Conservation (phyloP, 2,888 invertebrate species). For the Mylabris sibirica region DNA sequence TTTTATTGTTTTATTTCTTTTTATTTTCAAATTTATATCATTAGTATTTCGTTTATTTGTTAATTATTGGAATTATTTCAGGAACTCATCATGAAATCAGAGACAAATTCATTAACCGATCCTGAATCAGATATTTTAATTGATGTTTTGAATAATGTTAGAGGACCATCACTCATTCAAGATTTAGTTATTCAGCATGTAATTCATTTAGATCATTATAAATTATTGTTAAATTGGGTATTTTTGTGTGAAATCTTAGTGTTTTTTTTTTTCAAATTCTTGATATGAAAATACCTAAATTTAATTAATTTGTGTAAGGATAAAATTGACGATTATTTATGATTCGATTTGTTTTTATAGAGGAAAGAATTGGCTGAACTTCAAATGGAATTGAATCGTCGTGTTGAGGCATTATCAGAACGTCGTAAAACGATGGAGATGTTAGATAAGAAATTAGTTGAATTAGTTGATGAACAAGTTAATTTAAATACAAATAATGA, state of each 20-base stretch:
- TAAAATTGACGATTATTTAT: too few relatives aligned
- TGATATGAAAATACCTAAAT: too few relatives aligned
- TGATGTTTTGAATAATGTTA: conserved; percentile 71
- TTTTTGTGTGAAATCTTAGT: too few relatives aligned
- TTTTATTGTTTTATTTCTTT: conserved; percentile 19
- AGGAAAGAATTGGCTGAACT: conserved; percentile 76
- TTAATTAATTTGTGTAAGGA: too few relatives aligned
- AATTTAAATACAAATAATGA: conserved; percentile 30
- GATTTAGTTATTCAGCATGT: conserved; percentile 78
- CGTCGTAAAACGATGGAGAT: conserved; percentile 73
- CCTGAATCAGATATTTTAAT: conserved; percentile 69
- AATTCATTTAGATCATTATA: conserved; percentile 54
- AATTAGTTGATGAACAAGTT: conserved; percentile 71
- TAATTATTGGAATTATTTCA: conserved; percentile 44
- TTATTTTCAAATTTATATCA: background rate
- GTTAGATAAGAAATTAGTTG: conserved; percentile 73
- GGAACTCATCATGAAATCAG: conserved; percentile 66
- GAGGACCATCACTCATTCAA: conserved; percentile 72
- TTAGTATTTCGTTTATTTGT: background rate
- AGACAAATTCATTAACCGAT: conserved; percentile 65
- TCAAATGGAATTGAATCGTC: conserved; percentile 72
- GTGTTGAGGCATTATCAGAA: conserved; percentile 69
- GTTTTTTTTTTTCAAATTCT: too few relatives aligned
- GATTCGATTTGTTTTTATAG: conserved; percentile 59
- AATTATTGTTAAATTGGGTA: background rate